These are phyloP conservation scores for Teleogryllus occipitalis DNA, from an alignment of 1,140 invertebrate genomes.

Conservation along the genomic window DNA sequence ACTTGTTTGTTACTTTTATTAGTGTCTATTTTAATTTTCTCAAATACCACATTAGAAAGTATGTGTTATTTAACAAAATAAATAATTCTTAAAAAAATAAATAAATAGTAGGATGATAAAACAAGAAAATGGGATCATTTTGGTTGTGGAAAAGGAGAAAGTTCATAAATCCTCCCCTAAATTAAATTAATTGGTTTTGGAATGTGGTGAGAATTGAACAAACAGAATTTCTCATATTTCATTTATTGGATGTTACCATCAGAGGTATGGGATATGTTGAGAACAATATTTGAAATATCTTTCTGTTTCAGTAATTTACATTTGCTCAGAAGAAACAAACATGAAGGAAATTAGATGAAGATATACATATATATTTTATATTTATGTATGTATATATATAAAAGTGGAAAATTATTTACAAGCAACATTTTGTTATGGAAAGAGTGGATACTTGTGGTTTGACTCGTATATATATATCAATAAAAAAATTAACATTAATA, in stretches of 20 bases:
- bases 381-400: conserved; percentile 23
- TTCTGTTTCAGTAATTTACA: conserved; percentile 15
- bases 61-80: too few species aligned
- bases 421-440: conserved; percentile 22
- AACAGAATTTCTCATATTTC: conserved; percentile 9
- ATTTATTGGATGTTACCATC: conserved; percentile 15
- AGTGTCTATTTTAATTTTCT: too few species aligned
- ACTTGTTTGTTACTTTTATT: too few species aligned
- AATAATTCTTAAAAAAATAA: too few species aligned
- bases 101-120: too few species aligned
- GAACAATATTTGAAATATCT: conserved; percentile 23
- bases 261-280: conserved; percentile 19
- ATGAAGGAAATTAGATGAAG: conserved; percentile 22
- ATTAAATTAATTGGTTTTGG: too few species aligned
- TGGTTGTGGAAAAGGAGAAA: too few species aligned
- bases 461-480: conserved; percentile 11
- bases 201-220: conserved; percentile 16
- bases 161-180: too few species aligned
- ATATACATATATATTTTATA: conserved; percentile 20
- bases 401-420: conserved; percentile 25
- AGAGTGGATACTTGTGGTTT: conserved; percentile 13
- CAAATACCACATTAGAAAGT: too few species aligned
- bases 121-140: too few species aligned
- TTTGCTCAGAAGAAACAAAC: conserved; percentile 18
- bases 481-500: neutral